Evolutionary conservation across 2,113 vertebrate species (phyloP).

Genomic region (Scophthalmus maximus): DNA sequence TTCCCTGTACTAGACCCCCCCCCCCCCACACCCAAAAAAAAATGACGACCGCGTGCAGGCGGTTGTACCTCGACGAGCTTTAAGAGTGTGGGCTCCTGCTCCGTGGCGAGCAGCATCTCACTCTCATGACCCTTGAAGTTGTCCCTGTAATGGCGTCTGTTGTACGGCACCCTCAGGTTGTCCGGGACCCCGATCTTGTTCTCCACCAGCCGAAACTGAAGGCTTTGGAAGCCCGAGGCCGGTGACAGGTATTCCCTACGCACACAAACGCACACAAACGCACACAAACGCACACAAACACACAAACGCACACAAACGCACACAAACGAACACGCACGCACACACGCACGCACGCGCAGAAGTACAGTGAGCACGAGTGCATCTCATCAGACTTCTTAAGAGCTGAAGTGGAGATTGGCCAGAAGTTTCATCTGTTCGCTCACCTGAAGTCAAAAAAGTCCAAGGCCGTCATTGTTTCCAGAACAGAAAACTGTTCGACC

Average conservation of each 20-base stretch:
- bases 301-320: conserved; percentile 28
- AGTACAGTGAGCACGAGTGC: neutral
- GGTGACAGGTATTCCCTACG: conserved; percentile 89
- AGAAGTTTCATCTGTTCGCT: conserved; percentile 19
- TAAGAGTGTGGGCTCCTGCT: conserved; percentile 89
- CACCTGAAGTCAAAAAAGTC: conserved; percentile 98
- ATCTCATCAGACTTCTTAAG: conserved; percentile 12
- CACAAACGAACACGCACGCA: neutral
- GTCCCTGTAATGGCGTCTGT: conserved; percentile 92
- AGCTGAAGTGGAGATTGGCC: neutral
- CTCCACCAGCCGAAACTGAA: conserved; percentile 95
- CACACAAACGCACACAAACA: neutral
- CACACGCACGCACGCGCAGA: neutral
- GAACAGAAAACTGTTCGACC: conserved; percentile 91
- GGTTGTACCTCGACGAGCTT: conserved; percentile 90
- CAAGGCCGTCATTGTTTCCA: conserved; percentile 97
- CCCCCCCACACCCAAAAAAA: too few species aligned
- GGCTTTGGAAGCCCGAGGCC: conserved; percentile 96
- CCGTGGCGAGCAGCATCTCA: conserved; percentile 86
- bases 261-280: conserved; percentile 19
- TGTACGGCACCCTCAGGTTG: conserved; percentile 92
- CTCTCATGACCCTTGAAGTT: conserved; percentile 90
- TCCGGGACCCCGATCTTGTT: conserved; percentile 95
- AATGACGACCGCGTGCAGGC: neutral
- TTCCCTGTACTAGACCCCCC: too few species aligned